phyloP scores from a whole-genome alignment of 1,140 invertebrate species.

The Caenorhabditis briggsae region DNA sequence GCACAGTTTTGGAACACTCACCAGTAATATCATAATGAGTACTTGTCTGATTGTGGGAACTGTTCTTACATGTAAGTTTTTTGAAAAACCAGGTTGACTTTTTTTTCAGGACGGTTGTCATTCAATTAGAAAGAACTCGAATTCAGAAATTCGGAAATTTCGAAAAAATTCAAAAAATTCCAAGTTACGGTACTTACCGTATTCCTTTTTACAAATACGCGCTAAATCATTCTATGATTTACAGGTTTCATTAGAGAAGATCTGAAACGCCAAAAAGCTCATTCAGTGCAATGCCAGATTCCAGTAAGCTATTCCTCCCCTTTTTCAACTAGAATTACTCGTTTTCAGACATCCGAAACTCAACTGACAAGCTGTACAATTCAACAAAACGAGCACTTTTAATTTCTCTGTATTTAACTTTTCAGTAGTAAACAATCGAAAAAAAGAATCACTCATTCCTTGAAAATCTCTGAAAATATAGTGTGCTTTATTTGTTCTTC shows the following conservation, averaged over 20 bases:
- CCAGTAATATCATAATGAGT: conserved; percentile 73
- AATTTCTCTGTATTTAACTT: not conserved
- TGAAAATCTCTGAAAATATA: conserved; percentile 55
- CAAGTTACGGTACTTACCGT: no score
- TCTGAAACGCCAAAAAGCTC: conserved; percentile 65
- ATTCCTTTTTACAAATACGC: not conserved
- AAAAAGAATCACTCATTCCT: conserved; percentile 41
- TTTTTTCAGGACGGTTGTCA: no score
- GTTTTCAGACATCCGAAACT: conserved; percentile 67
- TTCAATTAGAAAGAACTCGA: no score
- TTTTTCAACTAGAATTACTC: not conserved
- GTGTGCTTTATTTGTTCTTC: conserved; percentile 35
- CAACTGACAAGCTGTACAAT: conserved; percentile 61
- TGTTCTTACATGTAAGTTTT: conserved; percentile 69
- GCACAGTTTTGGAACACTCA: conserved; percentile 64
- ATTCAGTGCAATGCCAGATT: conserved; percentile 61
- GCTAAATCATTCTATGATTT: not conserved
- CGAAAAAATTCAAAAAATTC: no score
- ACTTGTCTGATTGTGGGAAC: conserved; percentile 72
- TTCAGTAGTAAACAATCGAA: not conserved
- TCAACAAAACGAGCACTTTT: conserved; percentile 40
- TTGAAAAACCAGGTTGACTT: not conserved
- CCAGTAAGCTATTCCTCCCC: conserved; percentile 55
- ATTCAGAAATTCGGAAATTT: no score
- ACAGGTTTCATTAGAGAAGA: conserved; percentile 64